Conservation (phyloP, 2,797 vertebrate genomes). For the Xyrichtys novacula region DNA sequence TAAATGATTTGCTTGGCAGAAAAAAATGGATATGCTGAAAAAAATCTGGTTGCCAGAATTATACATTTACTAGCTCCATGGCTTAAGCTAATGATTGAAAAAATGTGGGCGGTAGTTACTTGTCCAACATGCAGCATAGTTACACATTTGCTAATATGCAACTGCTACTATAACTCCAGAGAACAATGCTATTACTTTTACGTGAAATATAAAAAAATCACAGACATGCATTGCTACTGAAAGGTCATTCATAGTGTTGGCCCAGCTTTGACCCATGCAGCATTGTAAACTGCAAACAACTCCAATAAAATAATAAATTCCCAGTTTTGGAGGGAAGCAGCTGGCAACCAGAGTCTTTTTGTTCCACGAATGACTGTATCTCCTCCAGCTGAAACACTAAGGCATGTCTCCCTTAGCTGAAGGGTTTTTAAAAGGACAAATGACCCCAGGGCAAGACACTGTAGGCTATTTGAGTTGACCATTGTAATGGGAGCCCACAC, state of each 20-base stretch:
- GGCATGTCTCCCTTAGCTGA: constrained; percentile 57
- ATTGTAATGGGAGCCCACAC: constrained; percentile 60
- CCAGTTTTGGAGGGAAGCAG: constrained; percentile 64
- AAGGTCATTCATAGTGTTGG: constrained; percentile 17
- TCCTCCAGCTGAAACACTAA: constrained; percentile 54
- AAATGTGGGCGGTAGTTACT: constrained; percentile 52
- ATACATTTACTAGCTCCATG: constrained; percentile 75
- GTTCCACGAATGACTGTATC: constrained; percentile 50
- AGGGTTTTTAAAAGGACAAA: constrained; percentile 48
- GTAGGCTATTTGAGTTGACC: constrained; percentile 67
- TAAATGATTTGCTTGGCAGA: constrained; percentile 15
- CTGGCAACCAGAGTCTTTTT: constrained; percentile 43
- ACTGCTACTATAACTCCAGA: constrained; percentile 14
- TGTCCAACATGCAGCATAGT: constrained; percentile 46
- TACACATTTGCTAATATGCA: constrained; percentile 63
- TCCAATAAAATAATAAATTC: constrained; percentile 70
- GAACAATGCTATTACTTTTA: background rate
- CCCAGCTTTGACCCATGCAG: constrained; percentile 43
- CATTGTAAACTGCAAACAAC: constrained; percentile 51
- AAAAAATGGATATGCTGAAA: background rate
- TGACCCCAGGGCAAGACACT: constrained; percentile 64
- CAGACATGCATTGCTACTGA: constrained; percentile 7
- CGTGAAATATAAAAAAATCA: background rate
- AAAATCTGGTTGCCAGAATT: constrained; percentile 53
- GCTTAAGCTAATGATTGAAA: constrained; percentile 83